These are phyloP conservation scores for Brienomyrus brachyistius DNA, from an alignment of 2,113 vertebrate genomes.

Conservation along the genomic window DNA sequence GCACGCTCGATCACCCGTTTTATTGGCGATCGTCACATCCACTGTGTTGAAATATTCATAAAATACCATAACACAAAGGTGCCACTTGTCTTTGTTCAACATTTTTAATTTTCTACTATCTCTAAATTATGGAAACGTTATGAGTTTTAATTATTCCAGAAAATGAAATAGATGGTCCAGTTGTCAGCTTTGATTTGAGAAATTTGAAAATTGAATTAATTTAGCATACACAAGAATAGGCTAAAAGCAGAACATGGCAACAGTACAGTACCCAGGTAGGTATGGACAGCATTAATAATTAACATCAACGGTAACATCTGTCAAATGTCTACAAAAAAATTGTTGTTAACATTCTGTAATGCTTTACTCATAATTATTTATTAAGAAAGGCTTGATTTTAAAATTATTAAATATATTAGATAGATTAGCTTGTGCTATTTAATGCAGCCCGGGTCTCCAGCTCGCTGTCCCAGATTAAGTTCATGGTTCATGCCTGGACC, in stretches of 20 bases:
- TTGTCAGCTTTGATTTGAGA: not conserved
- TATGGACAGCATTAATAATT: not conserved
- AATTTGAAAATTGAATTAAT: not conserved
- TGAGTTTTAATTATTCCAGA: not conserved
- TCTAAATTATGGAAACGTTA: not conserved
- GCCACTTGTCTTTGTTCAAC: not conserved
- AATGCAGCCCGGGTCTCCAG: too few species aligned
- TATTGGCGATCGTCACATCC: too few species aligned
- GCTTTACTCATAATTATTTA: not conserved
- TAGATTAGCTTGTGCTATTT: too few species aligned
- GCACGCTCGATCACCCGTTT: too few species aligned
- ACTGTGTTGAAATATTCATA: not conserved
- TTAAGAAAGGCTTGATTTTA: not conserved
- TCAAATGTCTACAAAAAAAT: not conserved
- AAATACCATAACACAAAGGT: not conserved
- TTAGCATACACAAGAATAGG: not conserved
- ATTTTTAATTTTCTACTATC: not conserved
- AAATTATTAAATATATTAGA: not conserved
- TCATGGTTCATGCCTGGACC: constrained; percentile 49
- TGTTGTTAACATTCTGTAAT: not conserved
- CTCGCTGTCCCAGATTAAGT: not conserved
- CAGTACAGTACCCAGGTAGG: not conserved
- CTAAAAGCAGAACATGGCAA: not conserved
- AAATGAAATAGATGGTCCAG: too few species aligned
- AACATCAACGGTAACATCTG: not conserved